Evolutionary conservation across 1,140 invertebrate species (phyloP).

Genomic region (Tetramorium simillimum): DNA sequence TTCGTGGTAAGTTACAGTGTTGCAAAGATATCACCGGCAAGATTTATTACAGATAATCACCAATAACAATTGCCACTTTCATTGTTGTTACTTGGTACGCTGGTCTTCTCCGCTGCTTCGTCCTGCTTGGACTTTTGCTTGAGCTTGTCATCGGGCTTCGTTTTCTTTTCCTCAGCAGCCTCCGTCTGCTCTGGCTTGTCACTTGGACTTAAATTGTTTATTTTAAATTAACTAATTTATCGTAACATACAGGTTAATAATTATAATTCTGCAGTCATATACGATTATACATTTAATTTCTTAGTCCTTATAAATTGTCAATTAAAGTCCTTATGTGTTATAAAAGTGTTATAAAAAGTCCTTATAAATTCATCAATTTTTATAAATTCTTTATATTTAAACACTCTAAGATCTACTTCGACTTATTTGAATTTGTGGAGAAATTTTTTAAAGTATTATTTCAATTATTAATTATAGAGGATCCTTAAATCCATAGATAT

Average conservation of each 20-base stretch:
- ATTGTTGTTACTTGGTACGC: slow-evolving; percentile 67
- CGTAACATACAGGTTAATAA: neutral
- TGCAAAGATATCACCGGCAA: slow-evolving; percentile 8
- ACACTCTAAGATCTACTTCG: neutral
- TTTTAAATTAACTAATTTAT: slow-evolving; percentile 16
- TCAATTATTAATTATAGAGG: neutral
- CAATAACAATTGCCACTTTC: slow-evolving; percentile 83
- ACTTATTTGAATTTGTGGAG: neutral
- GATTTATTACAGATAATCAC: slow-evolving; percentile 68
- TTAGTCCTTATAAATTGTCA: neutral
- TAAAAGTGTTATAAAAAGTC: no score
- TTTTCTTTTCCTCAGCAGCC: slow-evolving; percentile 68
- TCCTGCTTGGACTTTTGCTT: slow-evolving; percentile 72
- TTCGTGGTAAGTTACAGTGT: neutral
- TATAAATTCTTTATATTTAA: neutral
- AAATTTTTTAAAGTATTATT: neutral
- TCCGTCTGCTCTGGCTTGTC: slow-evolving; percentile 72
- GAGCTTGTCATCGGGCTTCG: slow-evolving; percentile 68
- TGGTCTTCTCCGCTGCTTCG: slow-evolving; percentile 76
- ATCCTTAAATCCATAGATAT: neutral
- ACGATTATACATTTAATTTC: neutral
- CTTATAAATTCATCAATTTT: neutral
- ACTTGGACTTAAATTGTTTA: slow-evolving; percentile 64
- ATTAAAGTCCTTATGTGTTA: no score
- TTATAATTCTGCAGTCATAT: slow-evolving; percentile 4